Evolutionary conservation across 30 jellyfish, hydroid and myxozoan species (phyloP), one percentile per base, ranked within the genome.

Genomic region (Cassiopea andromeda): DNA sequence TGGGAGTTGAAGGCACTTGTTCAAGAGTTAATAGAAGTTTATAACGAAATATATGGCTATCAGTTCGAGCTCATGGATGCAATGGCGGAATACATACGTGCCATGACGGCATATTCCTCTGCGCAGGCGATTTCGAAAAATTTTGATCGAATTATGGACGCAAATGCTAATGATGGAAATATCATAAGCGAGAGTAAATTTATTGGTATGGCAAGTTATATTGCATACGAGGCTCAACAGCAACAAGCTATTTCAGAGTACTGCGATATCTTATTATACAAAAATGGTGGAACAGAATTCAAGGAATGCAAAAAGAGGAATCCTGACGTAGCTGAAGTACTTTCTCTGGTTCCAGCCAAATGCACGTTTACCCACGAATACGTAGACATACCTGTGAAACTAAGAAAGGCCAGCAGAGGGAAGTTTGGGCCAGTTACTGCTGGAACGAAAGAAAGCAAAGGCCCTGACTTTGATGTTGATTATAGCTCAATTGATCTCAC

Each of bases 41-140:
- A 4, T 17, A 64, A 17, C 15, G 73, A 64, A 64, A 64, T 64
- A 16, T 64, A 9, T 27, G 73, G 15, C 15, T 64, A 64, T 14
- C 73, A 64, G 43, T 64, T 64, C 43, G 73, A 64, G 43, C 73
- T 64, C 2, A 64, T 64, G 73, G 73, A 64, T 64, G 73, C 73
- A 64, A 64, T 64, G 73, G 73, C 73, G 15, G 73, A 16, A 14
- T 64, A 64, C 27, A 64, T 64, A 4, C 73, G 73, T 5, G 73
- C 73, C 8, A 64, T 64, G 73, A 64, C 73, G 43, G 73, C 43
- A 4, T 64, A 64, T 64, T 5, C 73, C 8, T 7, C 73, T 14
- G 73, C 73, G 2, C 8, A 64, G 27, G 27, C 2, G 43, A 64
- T 64, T 9, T 64, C 73, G 6, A 64, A 64, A 64, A 27, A 64